Evolutionary conservation across 2,113 vertebrate species (phyloP), one percentile per base, ranked within the genome.

Genomic region (Bubo blakistoni): DNA sequence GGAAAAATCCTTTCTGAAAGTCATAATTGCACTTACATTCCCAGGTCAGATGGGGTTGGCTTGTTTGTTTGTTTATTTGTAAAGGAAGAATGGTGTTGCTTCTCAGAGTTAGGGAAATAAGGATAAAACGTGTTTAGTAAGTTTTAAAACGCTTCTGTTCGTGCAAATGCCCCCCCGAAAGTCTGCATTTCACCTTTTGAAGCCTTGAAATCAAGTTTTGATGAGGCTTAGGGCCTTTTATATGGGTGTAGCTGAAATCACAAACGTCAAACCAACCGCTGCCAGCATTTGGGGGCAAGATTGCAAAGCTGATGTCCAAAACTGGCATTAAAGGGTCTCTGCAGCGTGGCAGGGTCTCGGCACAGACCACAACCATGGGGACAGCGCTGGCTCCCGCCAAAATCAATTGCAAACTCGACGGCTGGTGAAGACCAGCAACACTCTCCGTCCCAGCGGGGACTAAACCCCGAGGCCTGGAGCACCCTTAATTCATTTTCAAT

Each of bases 301-400:
- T 17, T 32, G 30, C 71, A 36, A 61, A 80, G 25, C 27, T 27
- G 5, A 3, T 5, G 25, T 22, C 49, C 61, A 25, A 7, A 16
- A 13, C 10, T 26, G 2, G 0, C 62, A 11, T 6, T 59, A 21
- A 21, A 47, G 15, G 34, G 0, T 0, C 55, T 91, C 47, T 32
- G n/a, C 36, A 52, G 30, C 2, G 1, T 13, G n/a, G 7, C 46
- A 14, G 38, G 27, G 29, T 62, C 76, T 79, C 27, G 1, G 15
- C 2, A 2, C 21, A 21, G 29, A 25, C 40, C 2, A 0, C 4
- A 21, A 42, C 47, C 27, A 6, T 2, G 10, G 25, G 36, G 17
- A 11, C 44, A 40, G 52, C 61, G 27, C 30, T 77, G 3, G 2
- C 29, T 77, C 16, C 29, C 1, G 1, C 38, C 58, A 30, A 52